These are phyloP conservation scores for Ganaspis sp. DNA, from an alignment of 1,140 invertebrate genomes.

Conservation along the genomic window DNA sequence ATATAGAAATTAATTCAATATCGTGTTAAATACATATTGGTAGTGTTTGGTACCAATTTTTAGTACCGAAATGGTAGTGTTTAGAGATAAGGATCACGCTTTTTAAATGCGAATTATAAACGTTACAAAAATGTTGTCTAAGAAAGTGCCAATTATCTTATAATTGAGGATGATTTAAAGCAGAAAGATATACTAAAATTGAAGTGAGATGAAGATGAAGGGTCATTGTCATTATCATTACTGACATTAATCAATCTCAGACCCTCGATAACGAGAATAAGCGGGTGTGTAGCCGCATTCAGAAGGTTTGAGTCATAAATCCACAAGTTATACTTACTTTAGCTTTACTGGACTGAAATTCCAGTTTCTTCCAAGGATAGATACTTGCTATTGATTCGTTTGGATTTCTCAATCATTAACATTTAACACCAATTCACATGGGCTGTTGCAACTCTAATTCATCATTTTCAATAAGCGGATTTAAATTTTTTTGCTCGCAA, in stretches of 20 bases:
- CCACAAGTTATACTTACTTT: background rate
- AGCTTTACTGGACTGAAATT: slow-evolving; percentile 16
- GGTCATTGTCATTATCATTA: slow-evolving; percentile 26
- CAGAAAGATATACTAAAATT: background rate
- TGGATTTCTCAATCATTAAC: background rate
- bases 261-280: slow-evolving; percentile 21
- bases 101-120: too few relatives aligned
- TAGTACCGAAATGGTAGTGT: too few relatives aligned
- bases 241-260: slow-evolving; percentile 19
- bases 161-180: background rate
- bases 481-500: too few relatives aligned
- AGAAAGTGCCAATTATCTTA: background rate
- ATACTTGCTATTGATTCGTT: background rate
- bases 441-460: too few relatives aligned
- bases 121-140: background rate
- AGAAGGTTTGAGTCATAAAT: slow-evolving; percentile 17
- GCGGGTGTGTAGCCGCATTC: slow-evolving; percentile 4
- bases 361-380: background rate
- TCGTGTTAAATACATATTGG: too few relatives aligned
- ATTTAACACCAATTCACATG: background rate
- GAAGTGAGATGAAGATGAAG: background rate
- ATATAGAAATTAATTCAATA: too few relatives aligned
- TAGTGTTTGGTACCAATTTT: too few relatives aligned
- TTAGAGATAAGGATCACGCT: too few relatives aligned
- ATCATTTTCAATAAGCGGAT: too few relatives aligned